A percentile compares a stretch with the other conserved stretches of the same genome.
Evolutionary conservation across 2,113 vertebrate species (phyloP).

Genomic region (Mus musculus): GRCm39 chr16:84668501-84669000

Average conservation of each 20-base stretch:
- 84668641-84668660: not conserved
- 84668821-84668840: not conserved
- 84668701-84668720: not conserved
- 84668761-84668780: not conserved
- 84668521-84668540: not conserved
- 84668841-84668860: not conserved
- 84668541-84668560: not conserved
- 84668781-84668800: not conserved
- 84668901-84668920: not conserved
- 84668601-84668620: not conserved
- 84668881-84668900: not conserved
- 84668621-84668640: not conserved
- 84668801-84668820: not conserved
- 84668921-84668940: not conserved
- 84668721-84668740: not conserved
- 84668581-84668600: not conserved
- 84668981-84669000: not conserved
- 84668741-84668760: not conserved
- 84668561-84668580: not conserved
- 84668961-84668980: not conserved
- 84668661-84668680: not conserved
- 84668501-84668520: not conserved
- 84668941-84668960: not conserved
- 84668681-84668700: not conserved
- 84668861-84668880: not conserved